Evolutionary conservation across 2,888 invertebrate genomes (phyloP).

Genomic region (Hypolimnas misippus): DNA sequence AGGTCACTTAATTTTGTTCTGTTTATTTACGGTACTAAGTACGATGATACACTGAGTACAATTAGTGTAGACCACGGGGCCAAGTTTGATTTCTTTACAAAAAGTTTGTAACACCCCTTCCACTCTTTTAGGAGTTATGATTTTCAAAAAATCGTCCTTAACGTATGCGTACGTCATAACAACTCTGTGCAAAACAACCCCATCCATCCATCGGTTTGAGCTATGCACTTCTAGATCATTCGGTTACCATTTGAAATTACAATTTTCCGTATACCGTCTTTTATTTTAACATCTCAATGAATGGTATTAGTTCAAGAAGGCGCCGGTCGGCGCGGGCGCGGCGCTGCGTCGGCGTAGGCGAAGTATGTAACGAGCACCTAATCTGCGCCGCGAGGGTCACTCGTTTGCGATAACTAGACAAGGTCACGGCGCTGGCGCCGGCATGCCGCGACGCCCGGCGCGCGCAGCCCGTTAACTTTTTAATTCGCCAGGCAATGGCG

Average conservation of each 20-base stretch:
- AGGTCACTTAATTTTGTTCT: constrained; percentile 38
- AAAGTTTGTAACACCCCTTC: too few species aligned
- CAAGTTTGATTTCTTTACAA: too few species aligned
- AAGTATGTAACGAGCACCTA: constrained; percentile 53
- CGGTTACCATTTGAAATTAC: too few species aligned
- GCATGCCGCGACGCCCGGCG: constrained; percentile 59
- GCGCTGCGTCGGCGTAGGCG: constrained; percentile 31
- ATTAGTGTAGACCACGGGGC: neutral
- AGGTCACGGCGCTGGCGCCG: constrained; percentile 82
- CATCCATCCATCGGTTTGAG: too few species aligned
- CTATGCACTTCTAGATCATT: too few species aligned
- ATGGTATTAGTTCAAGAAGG: neutral
- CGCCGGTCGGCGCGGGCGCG: constrained; percentile 10
- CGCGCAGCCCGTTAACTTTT: constrained; percentile 76
- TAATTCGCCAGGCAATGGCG: constrained; percentile 75
- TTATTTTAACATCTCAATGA: too few species aligned
- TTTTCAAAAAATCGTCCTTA: too few species aligned
- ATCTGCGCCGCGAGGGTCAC: constrained; percentile 76
- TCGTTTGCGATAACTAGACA: constrained; percentile 78
- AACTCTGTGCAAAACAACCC: too few species aligned
- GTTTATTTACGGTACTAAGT: neutral
- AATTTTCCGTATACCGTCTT: too few species aligned
- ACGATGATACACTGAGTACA: neutral
- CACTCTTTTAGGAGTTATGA: too few species aligned
- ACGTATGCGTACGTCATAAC: too few species aligned